Percentiles rank a stretch among this genome's conserved stretches.
These are phyloP conservation scores for Helogale parvula DNA, from an alignment of 2,113 vertebrate genomes.

Conservation along the genomic window DNA sequence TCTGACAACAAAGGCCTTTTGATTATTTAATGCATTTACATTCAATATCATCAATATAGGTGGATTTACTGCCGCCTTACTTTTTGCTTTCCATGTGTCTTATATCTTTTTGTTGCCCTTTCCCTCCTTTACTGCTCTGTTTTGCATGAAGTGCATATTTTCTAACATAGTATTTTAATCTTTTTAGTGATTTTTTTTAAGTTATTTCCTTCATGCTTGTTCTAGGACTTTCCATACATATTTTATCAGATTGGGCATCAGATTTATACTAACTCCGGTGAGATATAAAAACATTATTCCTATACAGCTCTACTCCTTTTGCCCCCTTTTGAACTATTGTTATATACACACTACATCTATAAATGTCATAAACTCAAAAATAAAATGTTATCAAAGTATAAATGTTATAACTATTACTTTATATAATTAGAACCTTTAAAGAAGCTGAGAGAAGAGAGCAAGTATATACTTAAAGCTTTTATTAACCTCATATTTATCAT, in stretches of 20 bases:
- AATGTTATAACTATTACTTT: neutral
- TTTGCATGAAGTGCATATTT: neutral
- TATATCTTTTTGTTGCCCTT: neutral
- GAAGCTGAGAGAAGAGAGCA: neutral
- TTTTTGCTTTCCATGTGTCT: neutral
- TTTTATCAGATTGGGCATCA: neutral
- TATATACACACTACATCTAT: neutral
- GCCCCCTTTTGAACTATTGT: neutral
- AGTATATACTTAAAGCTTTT: neutral
- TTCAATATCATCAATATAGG: neutral
- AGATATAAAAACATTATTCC: neutral
- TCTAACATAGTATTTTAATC: neutral
- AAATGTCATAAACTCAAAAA: conserved; percentile 27
- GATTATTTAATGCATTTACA: neutral
- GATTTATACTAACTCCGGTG: neutral
- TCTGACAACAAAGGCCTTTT: neutral
- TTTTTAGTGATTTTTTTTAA: neutral
- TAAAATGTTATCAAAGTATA: neutral
- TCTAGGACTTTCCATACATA: neutral
- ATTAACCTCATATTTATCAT: neutral
- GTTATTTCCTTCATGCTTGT: neutral
- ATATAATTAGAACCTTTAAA: neutral
- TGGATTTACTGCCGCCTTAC: neutral
- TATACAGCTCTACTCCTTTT: neutral
- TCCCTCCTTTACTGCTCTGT: neutral